Conservation (phyloP, 2,113 vertebrate genomes). For the Furnarius figulus region DNA sequence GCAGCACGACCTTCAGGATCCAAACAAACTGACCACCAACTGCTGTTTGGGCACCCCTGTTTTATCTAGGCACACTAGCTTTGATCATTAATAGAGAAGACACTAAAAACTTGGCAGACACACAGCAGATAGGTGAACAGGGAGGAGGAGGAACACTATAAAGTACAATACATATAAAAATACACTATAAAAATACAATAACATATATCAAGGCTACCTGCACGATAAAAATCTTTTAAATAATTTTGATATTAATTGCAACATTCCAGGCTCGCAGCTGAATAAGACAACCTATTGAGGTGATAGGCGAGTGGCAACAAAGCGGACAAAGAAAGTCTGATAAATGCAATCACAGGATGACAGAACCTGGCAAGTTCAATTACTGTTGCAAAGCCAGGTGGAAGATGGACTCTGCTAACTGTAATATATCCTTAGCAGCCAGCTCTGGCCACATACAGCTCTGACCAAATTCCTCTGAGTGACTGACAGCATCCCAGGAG, state of each 20-base stretch:
- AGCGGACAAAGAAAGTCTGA: constrained; percentile 25
- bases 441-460: not conserved
- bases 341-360: constrained; percentile 43
- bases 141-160: not conserved
- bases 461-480: not conserved
- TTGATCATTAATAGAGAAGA: not conserved
- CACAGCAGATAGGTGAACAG: not conserved
- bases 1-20: not conserved
- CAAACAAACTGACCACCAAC: not conserved
- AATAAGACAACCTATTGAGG: not conserved
- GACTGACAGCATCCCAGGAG: not conserved
- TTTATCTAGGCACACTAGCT: not conserved
- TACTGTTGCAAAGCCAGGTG: not conserved
- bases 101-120: not conserved
- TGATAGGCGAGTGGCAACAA: not conserved
- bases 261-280: not conserved
- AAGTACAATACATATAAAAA: not conserved
- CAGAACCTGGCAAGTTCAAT: constrained; percentile 48
- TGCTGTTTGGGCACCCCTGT: not conserved
- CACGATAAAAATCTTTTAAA: constrained; percentile 6
- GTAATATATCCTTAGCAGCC: constrained; percentile 11
- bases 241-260: constrained; percentile 50
- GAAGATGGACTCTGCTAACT: constrained; percentile 36
- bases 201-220: constrained; percentile 6
- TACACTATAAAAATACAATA: not conserved